Conservation (phyloP, 2,888 invertebrate species). For the Rugalucina vietnamica region DNA sequence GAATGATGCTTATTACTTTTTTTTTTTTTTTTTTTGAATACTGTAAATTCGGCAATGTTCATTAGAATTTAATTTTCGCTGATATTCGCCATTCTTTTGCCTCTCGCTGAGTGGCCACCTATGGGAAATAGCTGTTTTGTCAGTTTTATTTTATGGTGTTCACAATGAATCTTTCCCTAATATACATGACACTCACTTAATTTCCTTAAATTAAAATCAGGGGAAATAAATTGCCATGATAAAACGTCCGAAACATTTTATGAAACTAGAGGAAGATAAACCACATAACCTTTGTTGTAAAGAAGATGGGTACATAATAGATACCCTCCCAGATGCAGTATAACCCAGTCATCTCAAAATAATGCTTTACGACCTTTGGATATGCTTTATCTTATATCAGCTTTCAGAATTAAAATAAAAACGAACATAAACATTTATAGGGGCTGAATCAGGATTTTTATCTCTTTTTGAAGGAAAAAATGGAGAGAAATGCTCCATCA, state of each 20-base stretch:
- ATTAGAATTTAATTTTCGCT: too few species aligned
- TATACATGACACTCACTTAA: too few species aligned
- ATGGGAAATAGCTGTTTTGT: too few species aligned
- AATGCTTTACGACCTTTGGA: neutral
- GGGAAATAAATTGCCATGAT: neutral
- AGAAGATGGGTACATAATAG: neutral
- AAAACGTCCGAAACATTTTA: neutral
- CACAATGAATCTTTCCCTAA: too few species aligned
- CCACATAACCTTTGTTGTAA: neutral
- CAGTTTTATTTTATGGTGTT: too few species aligned
- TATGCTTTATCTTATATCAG: neutral
- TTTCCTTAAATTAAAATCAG: too few species aligned
- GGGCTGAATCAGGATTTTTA: neutral
- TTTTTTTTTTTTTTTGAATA: too few species aligned
- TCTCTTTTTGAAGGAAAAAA: neutral
- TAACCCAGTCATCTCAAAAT: neutral
- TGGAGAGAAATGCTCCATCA: neutral
- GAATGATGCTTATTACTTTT: too few species aligned
- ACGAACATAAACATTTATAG: neutral
- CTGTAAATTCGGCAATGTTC: too few species aligned
- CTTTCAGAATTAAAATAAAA: constrained; percentile 4
- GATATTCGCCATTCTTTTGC: too few species aligned
- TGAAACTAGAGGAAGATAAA: neutral
- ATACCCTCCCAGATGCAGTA: neutral
- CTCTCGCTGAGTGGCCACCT: too few species aligned